Conservation (phyloP, 2,113 vertebrate species). For the Ascaphus truei region DNA sequence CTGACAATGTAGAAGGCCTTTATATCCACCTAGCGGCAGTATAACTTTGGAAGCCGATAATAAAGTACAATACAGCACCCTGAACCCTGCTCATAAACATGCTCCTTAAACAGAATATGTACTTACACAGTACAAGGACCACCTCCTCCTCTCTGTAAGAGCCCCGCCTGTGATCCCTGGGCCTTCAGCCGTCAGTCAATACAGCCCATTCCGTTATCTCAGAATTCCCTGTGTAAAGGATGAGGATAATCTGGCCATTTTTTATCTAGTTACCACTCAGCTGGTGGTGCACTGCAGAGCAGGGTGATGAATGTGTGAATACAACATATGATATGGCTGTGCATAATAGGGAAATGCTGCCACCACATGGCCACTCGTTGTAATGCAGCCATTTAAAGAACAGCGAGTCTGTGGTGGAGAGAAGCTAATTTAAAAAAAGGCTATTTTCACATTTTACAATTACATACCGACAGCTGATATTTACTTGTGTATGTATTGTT, state of each 20-base stretch:
- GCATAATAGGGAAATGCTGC: neutral
- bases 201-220: neutral
- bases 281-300: slow-evolving; percentile 26
- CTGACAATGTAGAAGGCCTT: neutral
- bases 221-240: neutral
- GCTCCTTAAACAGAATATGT: neutral
- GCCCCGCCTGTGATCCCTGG: neutral
- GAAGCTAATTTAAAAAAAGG: too few relatives aligned
- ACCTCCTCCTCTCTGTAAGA: neutral
- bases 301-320: slow-evolving; percentile 11
- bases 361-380: neutral
- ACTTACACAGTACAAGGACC: neutral
- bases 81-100: neutral
- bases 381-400: too few relatives aligned
- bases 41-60: neutral
- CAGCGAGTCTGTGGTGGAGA: too few relatives aligned
- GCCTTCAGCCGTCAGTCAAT: neutral
- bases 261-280: slow-evolving; percentile 5
- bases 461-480: too few relatives aligned
- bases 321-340: neutral
- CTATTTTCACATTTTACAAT: too few relatives aligned
- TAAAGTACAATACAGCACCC: neutral
- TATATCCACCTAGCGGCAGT: neutral
- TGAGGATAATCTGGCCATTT: neutral
- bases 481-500: too few relatives aligned